Evolutionary conservation across 2,797 vertebrate species (phyloP), one percentile per base, ranked within the genome.

Genomic region (Helicolenus hilgendorfi): DNA sequence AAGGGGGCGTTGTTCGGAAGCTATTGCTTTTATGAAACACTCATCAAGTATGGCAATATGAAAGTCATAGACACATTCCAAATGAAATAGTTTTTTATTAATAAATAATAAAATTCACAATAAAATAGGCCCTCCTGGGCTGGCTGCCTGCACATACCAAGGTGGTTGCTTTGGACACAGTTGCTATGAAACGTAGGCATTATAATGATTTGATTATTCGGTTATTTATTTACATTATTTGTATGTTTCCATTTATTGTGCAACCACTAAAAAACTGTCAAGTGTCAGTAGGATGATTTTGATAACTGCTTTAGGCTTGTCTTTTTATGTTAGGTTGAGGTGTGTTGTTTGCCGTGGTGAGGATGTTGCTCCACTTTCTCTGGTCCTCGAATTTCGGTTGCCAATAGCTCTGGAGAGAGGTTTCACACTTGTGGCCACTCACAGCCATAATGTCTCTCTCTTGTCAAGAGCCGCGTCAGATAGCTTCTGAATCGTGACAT

Each of bases 391-490:
- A 4, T 53, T 10, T 53, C 18, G 7, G 18, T 53, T 53, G 49
- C 20, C 49, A 53, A 53, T 10, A 53, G 49, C 49, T 53, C 1
- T 53, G 49, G 49, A 53, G 49, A 53, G 20, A n/a, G 20, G 20
- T 53, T 45, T 45, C 41, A 45, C 15, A 45, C 41, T 45, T 45
- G 41, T 45, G 15, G 15, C 15, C 41, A 45, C 15, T 18, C 18
- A 45, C 41, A 0, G 0, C 41, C 7, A 45, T 7, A 18, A 45
- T n/a, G n/a, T 0, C 41, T 45, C 41, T 45, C 41, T 18, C 41
- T 18, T 45, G 41, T 45, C 41, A 45, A 45, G 41, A 45, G 14
- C 41, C 15, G 0, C 14, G 15, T 45, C 41, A 45, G 41, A 45
- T 45, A 18, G 41, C 15, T 45, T 45, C 15, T 45, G 15, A 45